Evolutionary conservation across 2,113 vertebrate species (phyloP), one percentile per base, ranked within the genome.

Genomic region (Lipophrys pholis): DNA sequence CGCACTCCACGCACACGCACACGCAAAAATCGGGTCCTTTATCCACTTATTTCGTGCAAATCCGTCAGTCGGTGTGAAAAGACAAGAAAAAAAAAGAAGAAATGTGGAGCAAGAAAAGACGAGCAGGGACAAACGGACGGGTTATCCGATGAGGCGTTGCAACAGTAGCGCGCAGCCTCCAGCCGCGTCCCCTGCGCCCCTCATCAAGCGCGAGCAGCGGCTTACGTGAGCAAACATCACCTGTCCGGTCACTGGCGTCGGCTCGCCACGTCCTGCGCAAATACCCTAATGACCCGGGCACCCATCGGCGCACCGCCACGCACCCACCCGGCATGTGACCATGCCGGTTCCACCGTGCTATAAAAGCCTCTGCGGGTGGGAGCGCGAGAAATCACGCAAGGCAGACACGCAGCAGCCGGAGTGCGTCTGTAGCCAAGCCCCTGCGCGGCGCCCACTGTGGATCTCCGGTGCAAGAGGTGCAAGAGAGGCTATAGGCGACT

Each of bases 201-300:
- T 86, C 92, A 73, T 80, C 92, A 78, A 82, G 84, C 80, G 73
- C 84, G 69, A 90, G 21, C 21, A 30, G 85, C 83, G 81, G 84
- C 87, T 90, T 78, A 91, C 91, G 85, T 90, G 90, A 90, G 90
- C 91, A 91, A 91, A 92, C 90, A 92, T 93, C 91, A 85, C 90
- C 91, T 89, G 89, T 79, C 86, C 87, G 86, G 85, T 76, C 86
- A 84, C 81, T 85, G 82, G 84, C 91, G 90, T 92, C 90, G 85
- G 79, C 73, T 85, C 73, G 83, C 84, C 86, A 80, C 83, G 91
- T 92, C 87, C 89, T 92, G 87, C 91, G 90, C 89, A 91, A 92
- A 90, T 88, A 80, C 80, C 82, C 81, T 90, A 87, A 92, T 87
- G 84, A 91, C 81, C 87, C 65, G 79, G 85, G 73, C 81, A 64